Percentiles rank a stretch among this genome's conserved stretches.
phyloP scores from a whole-genome alignment of 2,888 invertebrate species.

The Periphyllus acericola region DNA sequence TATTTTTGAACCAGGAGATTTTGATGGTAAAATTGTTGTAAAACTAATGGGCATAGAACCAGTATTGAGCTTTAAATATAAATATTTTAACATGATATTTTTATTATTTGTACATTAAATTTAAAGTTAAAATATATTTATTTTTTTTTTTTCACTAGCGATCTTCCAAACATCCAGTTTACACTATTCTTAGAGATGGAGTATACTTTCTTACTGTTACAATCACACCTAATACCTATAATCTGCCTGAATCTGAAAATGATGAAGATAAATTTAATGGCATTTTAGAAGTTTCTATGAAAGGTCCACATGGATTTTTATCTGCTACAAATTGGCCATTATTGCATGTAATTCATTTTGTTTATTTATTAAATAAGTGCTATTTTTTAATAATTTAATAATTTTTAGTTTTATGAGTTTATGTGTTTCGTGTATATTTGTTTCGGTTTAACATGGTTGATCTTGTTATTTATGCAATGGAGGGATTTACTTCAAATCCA shows the following conservation, averaged over 20 bases:
- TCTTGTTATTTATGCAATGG: constrained; percentile 87
- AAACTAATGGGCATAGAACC: no score
- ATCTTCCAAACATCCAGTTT: constrained; percentile 68
- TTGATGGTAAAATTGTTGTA: no score
- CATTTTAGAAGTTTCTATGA: constrained; percentile 77
- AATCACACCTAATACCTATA: constrained; percentile 67
- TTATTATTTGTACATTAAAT: no score
- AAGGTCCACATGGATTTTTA: constrained; percentile 81
- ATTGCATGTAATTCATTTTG: constrained; percentile 73
- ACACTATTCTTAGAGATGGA: constrained; percentile 76
- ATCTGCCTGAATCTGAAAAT: constrained; percentile 13
- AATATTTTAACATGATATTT: no score
- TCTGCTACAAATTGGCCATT: constrained; percentile 92
- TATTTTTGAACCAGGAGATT: neutral
- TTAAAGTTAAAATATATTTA: no score
- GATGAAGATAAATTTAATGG: constrained; percentile 69
- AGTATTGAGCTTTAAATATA: no score
- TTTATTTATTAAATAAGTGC: neutral
- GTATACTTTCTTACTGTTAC: constrained; percentile 75
- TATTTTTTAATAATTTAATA: constrained; percentile 5
- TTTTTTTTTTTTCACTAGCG: constrained; percentile 64
- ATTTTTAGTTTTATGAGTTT: constrained; percentile 81
- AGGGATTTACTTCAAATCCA: constrained; percentile 89
- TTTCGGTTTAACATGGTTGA: constrained; percentile 84
- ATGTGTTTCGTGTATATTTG: constrained; percentile 90